Percentiles rank a stretch among this genome's conserved stretches.
Conservation (phyloP, 2,797 vertebrate genomes). For the Diglossa cyanea region DNA sequence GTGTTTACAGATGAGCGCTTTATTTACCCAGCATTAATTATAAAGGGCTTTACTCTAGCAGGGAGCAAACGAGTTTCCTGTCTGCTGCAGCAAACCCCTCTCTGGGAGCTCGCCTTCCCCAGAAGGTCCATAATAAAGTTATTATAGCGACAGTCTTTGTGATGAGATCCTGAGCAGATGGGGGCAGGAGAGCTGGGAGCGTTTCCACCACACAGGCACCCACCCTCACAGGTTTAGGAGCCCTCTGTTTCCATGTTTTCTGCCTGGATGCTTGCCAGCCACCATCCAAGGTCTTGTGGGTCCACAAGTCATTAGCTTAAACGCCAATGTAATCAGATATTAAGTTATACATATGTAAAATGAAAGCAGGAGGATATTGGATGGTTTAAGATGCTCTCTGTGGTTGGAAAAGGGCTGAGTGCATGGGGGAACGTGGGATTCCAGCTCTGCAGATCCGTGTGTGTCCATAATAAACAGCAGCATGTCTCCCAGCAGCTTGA, state of each 20-base stretch:
- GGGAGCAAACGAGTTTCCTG: constrained; percentile 36
- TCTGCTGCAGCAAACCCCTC: constrained; percentile 41
- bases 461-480: not conserved
- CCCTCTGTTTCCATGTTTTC: not conserved
- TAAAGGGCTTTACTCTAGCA: constrained; percentile 68
- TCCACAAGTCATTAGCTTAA: constrained; percentile 28
- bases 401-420: not conserved
- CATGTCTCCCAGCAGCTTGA: rapidly evolving
- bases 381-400: constrained; percentile 12
- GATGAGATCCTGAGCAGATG: constrained; percentile 44
- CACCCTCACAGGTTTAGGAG: not conserved
- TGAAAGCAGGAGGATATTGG: constrained; percentile 17
- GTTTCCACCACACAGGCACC: not conserved
- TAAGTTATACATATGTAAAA: not conserved
- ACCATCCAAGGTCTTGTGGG: constrained; percentile 1
- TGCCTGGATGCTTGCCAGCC: not conserved
- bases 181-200: not conserved
- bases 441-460: rapidly evolving
- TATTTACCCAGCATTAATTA: constrained; percentile 72
- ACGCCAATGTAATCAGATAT: not conserved
- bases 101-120: not conserved
- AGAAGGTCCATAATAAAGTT: constrained; percentile 60
- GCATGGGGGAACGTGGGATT: rapidly evolving
- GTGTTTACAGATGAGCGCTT: constrained; percentile 72
- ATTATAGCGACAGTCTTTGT: constrained; percentile 47